Evolutionary conservation across 2,888 invertebrate species (phyloP), one percentile per base, ranked within the genome.

Genomic region (Troides helena): DNA sequence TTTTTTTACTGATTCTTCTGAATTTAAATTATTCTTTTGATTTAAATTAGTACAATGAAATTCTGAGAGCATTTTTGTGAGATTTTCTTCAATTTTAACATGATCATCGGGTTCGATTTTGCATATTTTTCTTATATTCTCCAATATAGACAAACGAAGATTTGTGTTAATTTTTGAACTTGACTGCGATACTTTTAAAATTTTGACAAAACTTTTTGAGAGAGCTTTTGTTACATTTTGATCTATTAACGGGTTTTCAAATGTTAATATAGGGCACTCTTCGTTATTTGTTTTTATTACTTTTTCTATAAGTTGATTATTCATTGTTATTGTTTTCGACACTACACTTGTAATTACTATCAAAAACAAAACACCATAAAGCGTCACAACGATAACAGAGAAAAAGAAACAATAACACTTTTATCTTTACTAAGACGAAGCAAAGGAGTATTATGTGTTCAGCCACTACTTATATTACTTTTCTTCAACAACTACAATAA

Each of bases 141-240:
- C 81, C 21, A 92, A 71, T 67, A 90, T 79, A 12, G 86, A 80
- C 18, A 79, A 67, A 12, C 89, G 80, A 64, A 90, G 73, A 70
- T 85, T 88, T 64, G 80, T 85, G 70, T 86, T 86, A 2, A 83
- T 74, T 61, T 81, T 84, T 1, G 81, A 77, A 73, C 81, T 85
- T 69, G 82, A 79, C 65, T 81, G 78, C 18, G 88, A 83, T 46
- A 82, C 75, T 8, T 80, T 81, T 2, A 92, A 78, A 65, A 90
- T 85, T 73, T 87, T 87, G 2, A 92, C 78, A 68, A 90, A 87
- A 78, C 89, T 88, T 72, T 81, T 88, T 1, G 91, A 83, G 25
- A 91, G 77, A 7, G 84, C 82, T 59, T 76, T 77, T 0, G 90
- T 83, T 3, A 90, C 86, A 56, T 85, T 84, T 77, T 75, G 82